phyloP scores from a whole-genome alignment of 2,113 vertebrate species.

The Datnioides undecimradiatus region DNA sequence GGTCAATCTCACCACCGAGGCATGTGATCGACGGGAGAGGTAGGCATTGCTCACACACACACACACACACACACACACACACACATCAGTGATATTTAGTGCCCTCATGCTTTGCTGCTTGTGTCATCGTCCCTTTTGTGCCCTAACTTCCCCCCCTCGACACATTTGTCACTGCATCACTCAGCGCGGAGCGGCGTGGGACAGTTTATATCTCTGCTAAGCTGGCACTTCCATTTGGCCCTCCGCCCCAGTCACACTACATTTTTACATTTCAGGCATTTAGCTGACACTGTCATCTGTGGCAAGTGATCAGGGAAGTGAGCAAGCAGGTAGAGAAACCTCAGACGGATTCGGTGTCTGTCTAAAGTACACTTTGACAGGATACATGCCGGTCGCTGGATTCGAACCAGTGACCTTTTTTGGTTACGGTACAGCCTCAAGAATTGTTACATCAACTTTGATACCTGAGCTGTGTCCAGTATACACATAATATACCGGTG shows the following conservation, averaged over 20 bases:
- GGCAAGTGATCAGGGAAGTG: neutral
- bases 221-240: slow-evolving; percentile 67
- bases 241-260: slow-evolving; percentile 15
- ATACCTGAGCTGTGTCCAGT: slow-evolving; percentile 3
- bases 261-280: slow-evolving; percentile 45
- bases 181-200: slow-evolving; percentile 65
- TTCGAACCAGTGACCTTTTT: neutral
- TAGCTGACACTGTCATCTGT: slow-evolving; percentile 26
- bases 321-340: slow-evolving; percentile 20
- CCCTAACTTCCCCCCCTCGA: neutral
- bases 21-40: slow-evolving; percentile 33
- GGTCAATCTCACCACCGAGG: slow-evolving; percentile 40
- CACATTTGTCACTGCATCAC: slow-evolving; percentile 77
- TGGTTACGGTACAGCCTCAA: neutral
- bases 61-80: neutral
- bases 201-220: slow-evolving; percentile 74
- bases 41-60: neutral
- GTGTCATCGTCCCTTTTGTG: slow-evolving; percentile 69
- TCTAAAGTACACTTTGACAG: neutral
- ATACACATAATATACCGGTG: neutral
- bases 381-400: neutral
- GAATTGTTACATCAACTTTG: neutral
- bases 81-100: slow-evolving; percentile 66
- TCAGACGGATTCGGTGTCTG: neutral
- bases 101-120: slow-evolving; percentile 71